Percentiles rank a stretch among this genome's conserved stretches.
Evolutionary conservation across 2,888 invertebrate genomes (phyloP).

Genomic region (Nemotelus nigrinus): DNA sequence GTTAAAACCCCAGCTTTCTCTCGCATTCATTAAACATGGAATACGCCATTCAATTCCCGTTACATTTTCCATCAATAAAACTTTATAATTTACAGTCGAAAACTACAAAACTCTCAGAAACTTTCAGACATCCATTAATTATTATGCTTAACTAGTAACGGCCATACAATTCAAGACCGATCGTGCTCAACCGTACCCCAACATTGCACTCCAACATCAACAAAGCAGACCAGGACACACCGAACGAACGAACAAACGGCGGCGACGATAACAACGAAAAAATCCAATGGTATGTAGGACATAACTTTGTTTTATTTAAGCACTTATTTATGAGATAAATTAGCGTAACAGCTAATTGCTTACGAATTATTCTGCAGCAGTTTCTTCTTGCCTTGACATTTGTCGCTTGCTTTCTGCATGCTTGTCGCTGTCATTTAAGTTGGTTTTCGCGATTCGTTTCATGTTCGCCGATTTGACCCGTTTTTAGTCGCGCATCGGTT

Average conservation of each 20-base stretch:
- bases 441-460: not conserved
- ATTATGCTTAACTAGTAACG: not conserved
- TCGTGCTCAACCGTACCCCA: not conserved
- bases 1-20: too few relatives aligned
- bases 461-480: not conserved
- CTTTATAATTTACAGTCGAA: constrained; percentile 26
- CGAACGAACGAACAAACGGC: too few relatives aligned
- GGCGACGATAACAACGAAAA: not conserved
- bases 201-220: not conserved
- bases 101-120: not conserved
- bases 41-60: too few relatives aligned
- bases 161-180: too few relatives aligned
- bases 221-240: too few relatives aligned
- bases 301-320: constrained; percentile 37
- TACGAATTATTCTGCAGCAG: constrained; percentile 20
- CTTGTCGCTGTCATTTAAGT: too few relatives aligned
- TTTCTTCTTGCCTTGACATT: not conserved
- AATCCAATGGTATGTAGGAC: not conserved
- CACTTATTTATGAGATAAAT: constrained; percentile 40
- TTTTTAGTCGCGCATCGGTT: too few relatives aligned
- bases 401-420: not conserved
- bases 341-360: constrained; percentile 39
- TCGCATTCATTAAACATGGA: too few relatives aligned
- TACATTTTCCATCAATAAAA: not conserved
- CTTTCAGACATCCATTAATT: constrained; percentile 14